Evolutionary conservation across 2,888 invertebrate species (phyloP).

Genomic region (Drepanosiphum platanoidis): DNA sequence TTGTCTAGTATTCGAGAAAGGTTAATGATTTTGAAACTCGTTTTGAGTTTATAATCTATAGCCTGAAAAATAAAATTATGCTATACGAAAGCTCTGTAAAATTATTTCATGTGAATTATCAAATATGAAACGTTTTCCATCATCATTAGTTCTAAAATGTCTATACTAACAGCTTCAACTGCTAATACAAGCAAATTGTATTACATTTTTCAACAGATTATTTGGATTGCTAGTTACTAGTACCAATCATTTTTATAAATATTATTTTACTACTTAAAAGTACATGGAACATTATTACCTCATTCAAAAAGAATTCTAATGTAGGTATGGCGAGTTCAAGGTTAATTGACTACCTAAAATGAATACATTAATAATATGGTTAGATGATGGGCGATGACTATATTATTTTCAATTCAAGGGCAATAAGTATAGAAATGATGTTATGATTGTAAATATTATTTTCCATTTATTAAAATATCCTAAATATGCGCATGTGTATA

Average conservation of each 20-base stretch:
- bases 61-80: background rate
- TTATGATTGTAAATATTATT: too few species aligned
- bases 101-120: background rate
- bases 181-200: background rate
- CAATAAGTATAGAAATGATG: background rate
- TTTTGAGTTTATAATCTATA: too few species aligned
- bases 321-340: slow-evolving; percentile 26
- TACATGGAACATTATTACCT: background rate
- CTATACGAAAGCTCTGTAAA: background rate
- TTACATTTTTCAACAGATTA: background rate
- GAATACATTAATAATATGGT: background rate
- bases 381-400: background rate
- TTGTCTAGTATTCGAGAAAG: too few species aligned
- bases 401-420: slow-evolving; percentile 28
- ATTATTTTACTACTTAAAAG: background rate
- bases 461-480: slow-evolving; percentile 24
- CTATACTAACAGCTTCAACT: background rate
- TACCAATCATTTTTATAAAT: slow-evolving; percentile 1
- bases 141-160: background rate
- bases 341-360: slow-evolving; percentile 31
- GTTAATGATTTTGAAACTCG: too few species aligned
- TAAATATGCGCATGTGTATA: too few species aligned
- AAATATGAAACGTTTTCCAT: background rate
- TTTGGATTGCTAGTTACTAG: background rate
- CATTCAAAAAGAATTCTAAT: slow-evolving; percentile 10